Base-by-base conservation (phyloP, 2,888 invertebrate genomes). In the Patella ulyssiponensis region DNA sequence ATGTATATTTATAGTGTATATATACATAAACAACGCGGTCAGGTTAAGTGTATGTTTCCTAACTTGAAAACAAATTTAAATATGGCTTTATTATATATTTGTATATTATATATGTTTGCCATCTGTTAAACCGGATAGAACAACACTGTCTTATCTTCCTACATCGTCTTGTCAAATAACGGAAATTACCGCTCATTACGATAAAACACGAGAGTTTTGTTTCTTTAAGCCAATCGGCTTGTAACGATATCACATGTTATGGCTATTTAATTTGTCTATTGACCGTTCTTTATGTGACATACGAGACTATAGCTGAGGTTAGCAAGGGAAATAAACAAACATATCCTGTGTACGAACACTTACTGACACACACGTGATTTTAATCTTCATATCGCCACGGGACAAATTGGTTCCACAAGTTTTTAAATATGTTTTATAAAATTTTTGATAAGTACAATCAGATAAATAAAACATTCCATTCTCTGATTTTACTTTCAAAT, bases 161-260 rank as follows among this genome's bases (percentile, higher is more conserved):
- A 12, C 64, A 23, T 20, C 64, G 23, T 64, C 14, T 64, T 23
- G 23, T 64, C 23, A 64, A 64, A 20, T 64, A 64, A 64, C 64
- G 64, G 64, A 64, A 64, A 64, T 64, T 64, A 64, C 64, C 64
- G 64, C 64, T 64, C 64, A 64, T 64, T 64, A 64, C 64, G 64
- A 64, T 64, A 64, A 64, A 64, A 64, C 64, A 64, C 64, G 64
- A 64, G 64, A 64, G 23, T 23, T 64, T 64, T 44, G 44, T 44
- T 44, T 44, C 44, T 44, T 44, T 44, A 44, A 44, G 44, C 9
- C 44, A 44, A 44, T 44, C 44, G 44, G 44, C 44, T 44, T 64
- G 20, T 23, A 64, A 64, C 23, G 64, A 23, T 64, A 64, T 64
- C 64, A 64, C 11, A 64, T 64, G 64, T 64, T 64, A 64, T 64